Conservation (phyloP, 2,888 invertebrate genomes). For the Monoplex corrugatus region DNA sequence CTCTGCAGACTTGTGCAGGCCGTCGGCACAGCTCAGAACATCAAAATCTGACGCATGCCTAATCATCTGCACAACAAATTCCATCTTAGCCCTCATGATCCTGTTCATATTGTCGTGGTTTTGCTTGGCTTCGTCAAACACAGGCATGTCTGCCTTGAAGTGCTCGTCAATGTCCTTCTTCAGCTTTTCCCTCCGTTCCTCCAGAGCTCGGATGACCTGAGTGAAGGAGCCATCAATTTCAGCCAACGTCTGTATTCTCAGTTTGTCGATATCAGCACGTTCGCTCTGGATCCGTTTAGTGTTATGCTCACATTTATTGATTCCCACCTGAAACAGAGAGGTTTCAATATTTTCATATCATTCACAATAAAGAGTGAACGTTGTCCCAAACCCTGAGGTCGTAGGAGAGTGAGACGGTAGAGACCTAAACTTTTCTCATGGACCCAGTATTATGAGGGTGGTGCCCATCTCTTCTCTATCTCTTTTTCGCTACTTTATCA, state of each 20-base stretch:
- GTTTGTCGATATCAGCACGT: slow-evolving; percentile 34
- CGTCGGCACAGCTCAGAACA: slow-evolving; percentile 46
- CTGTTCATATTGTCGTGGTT: slow-evolving; percentile 27
- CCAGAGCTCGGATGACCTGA: slow-evolving; percentile 32
- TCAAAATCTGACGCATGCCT: slow-evolving; percentile 47
- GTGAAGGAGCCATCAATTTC: slow-evolving; percentile 8
- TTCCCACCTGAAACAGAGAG: slow-evolving; percentile 25
- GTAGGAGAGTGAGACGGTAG: too few species aligned
- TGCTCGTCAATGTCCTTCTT: slow-evolving; percentile 44
- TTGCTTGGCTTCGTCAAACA: slow-evolving; percentile 13
- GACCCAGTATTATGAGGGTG: too few species aligned
- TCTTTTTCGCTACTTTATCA: too few species aligned
- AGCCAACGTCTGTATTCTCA: slow-evolving; percentile 41
- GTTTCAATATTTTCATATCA: too few species aligned
- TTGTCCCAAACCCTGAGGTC: too few species aligned
- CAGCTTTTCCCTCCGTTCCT: slow-evolving; percentile 40
- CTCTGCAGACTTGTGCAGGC: slow-evolving; percentile 31
- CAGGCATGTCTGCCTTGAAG: slow-evolving; percentile 41
- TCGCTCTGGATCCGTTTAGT: slow-evolving; percentile 45
- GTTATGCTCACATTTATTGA: slow-evolving; percentile 45
- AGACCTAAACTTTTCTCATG: too few species aligned
- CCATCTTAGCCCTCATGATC: slow-evolving; percentile 47
- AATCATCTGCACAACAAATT: slow-evolving; percentile 40
- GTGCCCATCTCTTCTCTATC: too few species aligned
- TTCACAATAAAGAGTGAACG: too few species aligned